Base-by-base conservation (phyloP, 2,888 invertebrate genomes). In the Elysia crispata region DNA sequence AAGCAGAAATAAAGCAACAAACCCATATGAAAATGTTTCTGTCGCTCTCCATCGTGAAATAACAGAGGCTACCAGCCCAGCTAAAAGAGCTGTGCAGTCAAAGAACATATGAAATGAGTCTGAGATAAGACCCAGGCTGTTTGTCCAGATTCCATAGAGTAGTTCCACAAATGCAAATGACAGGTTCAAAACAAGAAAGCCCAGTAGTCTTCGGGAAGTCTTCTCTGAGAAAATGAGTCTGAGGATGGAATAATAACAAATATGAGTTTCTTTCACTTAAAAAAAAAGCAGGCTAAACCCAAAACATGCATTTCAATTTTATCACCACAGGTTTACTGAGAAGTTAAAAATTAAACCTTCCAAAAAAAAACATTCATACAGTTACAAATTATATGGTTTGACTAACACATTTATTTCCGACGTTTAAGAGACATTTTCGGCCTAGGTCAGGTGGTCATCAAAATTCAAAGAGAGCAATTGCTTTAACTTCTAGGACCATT, bases 61-160 rank as follows among this genome's bases (percentile, higher is more conserved):
- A 3, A 98, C 95, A n/a, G 98, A 97, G 18, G 98, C 98, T 28
- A 95, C 97, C 84, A 99, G 93, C 33, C 98, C 98, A 31, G 97
- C 97, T 85, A 99, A 93, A 66, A 99, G 93, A 13, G 98, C 98
- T 60, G 98, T 98, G 92, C 98, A 99, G 93, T 99, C 98, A 92
- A 99, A 99, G 93, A 99, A 98, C 98, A 99, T 99, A 92, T 99
- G 98, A 94, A 98, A 99, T 87, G 98, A 97, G 94, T 99, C 98
- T 1, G 98, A 98, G 91, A 99, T 98, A 86, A 99, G 94, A 91
- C 98, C 97, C 94, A 94, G 86, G 94, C 95, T 92, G 90, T 70
- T 91, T 88, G 80, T 93, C 92, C 92, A 92, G 50, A 93, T 87
- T 84, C 98, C 98, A 93, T 98, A 99, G 82, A 95, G 94, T 79